Conservation (phyloP, 53 echinoderm and acorn worm genomes). For the Luidia sarsii region DNA sequence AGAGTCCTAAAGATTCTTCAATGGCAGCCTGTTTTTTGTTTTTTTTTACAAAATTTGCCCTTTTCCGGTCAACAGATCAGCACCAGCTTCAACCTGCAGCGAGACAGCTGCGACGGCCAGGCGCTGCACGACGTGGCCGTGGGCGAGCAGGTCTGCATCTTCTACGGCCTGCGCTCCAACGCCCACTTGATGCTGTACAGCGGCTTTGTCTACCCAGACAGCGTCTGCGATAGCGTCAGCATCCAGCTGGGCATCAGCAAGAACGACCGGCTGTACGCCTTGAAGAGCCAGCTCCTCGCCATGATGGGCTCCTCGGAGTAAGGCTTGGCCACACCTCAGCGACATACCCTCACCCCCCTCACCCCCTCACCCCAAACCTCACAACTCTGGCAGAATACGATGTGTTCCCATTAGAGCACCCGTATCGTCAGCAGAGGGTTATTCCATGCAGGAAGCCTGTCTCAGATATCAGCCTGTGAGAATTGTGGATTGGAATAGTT, state of each 20-base stretch:
- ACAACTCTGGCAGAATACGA: neutral
- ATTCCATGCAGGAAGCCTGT: too few relatives aligned
- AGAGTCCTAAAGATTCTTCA: too few relatives aligned
- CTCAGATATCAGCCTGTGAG: too few relatives aligned
- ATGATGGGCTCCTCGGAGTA: constrained; percentile 72
- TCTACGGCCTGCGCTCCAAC: constrained; percentile 86
- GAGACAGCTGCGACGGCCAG: constrained; percentile 70
- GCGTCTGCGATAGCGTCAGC: constrained; percentile 72
- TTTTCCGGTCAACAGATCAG: too few relatives aligned
- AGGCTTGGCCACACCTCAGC: too few relatives aligned
- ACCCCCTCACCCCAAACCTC: neutral
- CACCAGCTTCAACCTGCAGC: constrained; percentile 79
- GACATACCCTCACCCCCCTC: too few relatives aligned
- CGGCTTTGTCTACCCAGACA: constrained; percentile 88
- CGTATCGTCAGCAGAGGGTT: too few relatives aligned
- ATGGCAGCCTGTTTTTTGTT: too few relatives aligned
- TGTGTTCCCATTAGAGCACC: too few relatives aligned
- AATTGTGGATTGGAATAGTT: too few relatives aligned
- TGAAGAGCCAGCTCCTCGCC: constrained; percentile 84
- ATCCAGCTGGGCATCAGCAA: constrained; percentile 91
- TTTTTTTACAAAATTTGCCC: too few relatives aligned
- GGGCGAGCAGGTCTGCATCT: constrained; percentile 82
- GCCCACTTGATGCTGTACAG: constrained; percentile 83
- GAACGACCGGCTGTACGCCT: constrained; percentile 86
- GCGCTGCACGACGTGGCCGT: constrained; percentile 62